A percentile compares a stretch with the other conserved stretches of the same genome.
Evolutionary conservation across 2,797 vertebrate genomes (phyloP).

Genomic region (Cynopterus sphinx): DNA sequence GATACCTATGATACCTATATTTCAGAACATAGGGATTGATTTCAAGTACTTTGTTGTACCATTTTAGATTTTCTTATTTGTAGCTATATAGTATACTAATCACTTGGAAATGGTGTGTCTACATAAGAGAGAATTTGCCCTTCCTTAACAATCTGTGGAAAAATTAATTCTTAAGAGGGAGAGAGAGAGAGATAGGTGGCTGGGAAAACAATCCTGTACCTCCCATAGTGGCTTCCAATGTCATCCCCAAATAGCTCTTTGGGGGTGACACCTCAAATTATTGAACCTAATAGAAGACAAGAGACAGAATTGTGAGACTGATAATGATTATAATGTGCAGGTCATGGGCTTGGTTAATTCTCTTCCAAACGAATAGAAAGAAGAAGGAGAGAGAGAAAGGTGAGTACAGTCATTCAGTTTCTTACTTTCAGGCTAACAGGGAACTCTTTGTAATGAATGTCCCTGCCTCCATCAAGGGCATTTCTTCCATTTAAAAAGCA

Average conservation of each 20-base stretch:
- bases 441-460: slow-evolving; percentile 56
- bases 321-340: slow-evolving; percentile 35
- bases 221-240: not conserved
- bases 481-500: slow-evolving; percentile 83
- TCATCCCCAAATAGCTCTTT: not conserved
- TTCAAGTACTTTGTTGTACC: not conserved
- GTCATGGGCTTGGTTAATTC: slow-evolving; percentile 63
- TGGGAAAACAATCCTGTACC: not conserved
- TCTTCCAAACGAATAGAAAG: slow-evolving; percentile 64
- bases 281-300: slow-evolving; percentile 55
- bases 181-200: not conserved
- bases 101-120: not conserved
- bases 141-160: not conserved
- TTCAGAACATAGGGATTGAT: not conserved
- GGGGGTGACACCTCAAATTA: slow-evolving; percentile 59
- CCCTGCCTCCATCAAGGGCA: slow-evolving; percentile 85
- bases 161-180: not conserved
- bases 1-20: not conserved
- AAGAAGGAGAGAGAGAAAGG: slow-evolving; percentile 43
- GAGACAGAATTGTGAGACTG: slow-evolving; percentile 34
- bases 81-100: not conserved
- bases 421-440: slow-evolving; percentile 50
- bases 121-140: not conserved
- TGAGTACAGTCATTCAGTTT: slow-evolving; percentile 3
- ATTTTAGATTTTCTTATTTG: slow-evolving; percentile 4